Conservation (phyloP, 2,797 vertebrate species). For the Sternarchorhynchus goeldii region DNA sequence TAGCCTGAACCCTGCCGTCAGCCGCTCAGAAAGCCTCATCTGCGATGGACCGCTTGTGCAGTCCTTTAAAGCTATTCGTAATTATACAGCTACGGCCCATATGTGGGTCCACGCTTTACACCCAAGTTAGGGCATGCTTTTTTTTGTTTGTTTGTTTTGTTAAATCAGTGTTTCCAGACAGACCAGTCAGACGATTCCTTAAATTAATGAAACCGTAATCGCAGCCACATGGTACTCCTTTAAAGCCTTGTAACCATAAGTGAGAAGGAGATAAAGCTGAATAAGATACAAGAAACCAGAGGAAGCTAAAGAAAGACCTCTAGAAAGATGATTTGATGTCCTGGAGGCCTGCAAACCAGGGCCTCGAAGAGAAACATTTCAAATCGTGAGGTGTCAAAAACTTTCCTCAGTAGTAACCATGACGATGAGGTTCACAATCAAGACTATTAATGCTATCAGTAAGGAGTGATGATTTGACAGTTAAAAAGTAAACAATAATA, state of each 20-base stretch:
- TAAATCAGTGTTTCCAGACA: conserved; percentile 74
- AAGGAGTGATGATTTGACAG: conserved; percentile 79
- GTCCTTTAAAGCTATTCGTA: conserved; percentile 74
- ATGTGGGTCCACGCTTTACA: conserved; percentile 67
- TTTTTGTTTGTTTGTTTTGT: conserved; percentile 15
- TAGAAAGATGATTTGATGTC: conserved; percentile 81
- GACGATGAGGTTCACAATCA: conserved; percentile 65
- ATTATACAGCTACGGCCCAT: conserved; percentile 63
- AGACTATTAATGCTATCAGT: conserved; percentile 75
- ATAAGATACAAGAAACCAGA: conserved; percentile 79
- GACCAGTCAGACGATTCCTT: conserved; percentile 69
- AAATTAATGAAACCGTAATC: conserved; percentile 78
- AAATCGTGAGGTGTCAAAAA: conserved; percentile 69
- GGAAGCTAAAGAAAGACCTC: conserved; percentile 65
- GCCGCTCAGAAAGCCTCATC: conserved; percentile 49
- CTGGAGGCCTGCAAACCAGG: conserved; percentile 87
- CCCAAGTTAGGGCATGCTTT: conserved; percentile 47
- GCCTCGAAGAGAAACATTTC: conserved; percentile 60
- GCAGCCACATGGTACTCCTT: conserved; percentile 78
- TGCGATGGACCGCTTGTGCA: conserved; percentile 61
- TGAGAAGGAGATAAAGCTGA: conserved; percentile 77
- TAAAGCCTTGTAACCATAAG: conserved; percentile 85
- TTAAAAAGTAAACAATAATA: conserved; percentile 79
- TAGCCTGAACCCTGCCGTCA: conserved; percentile 17
- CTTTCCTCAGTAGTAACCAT: conserved; percentile 81